These are phyloP conservation scores for Oegoconia quadripuncta DNA, from an alignment of 2,888 invertebrate genomes.

Conservation along the genomic window DNA sequence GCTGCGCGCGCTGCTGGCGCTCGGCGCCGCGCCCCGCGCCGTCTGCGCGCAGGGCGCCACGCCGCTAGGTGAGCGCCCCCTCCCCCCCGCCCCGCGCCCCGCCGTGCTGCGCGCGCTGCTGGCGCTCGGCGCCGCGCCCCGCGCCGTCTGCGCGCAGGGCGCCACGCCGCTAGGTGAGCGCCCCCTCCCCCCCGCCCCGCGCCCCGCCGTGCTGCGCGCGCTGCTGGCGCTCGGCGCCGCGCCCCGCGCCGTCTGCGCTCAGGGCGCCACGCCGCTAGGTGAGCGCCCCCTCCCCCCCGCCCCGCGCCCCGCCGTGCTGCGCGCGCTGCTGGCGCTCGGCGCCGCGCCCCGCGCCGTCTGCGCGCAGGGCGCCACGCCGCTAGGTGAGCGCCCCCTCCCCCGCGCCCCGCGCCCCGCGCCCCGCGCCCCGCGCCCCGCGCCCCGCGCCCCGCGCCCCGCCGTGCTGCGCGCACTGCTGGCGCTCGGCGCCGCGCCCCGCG, in stretches of 20 bases:
- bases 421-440: conserved; percentile 87
- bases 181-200: conserved; percentile 76
- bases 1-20: conserved; percentile 90
- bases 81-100: conserved; percentile 44
- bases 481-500: conserved; percentile 78
- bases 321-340: conserved; percentile 90
- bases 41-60: no score
- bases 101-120: conserved; percentile 89
- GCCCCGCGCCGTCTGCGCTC: conserved; percentile 85
- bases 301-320: conserved; percentile 87
- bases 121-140: conserved; percentile 76
- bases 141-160: conserved; percentile 90
- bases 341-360: conserved; percentile 47
- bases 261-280: conserved; percentile 80
- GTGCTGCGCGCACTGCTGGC: conserved; percentile 82
- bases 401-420: conserved; percentile 57
- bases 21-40: conserved; percentile 18
- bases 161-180: conserved; percentile 92
- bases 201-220: conserved; percentile 88
- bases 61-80: conserved; percentile 88
- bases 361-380: conserved; percentile 96
- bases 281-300: conserved; percentile 81
- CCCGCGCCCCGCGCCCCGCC: no score
- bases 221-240: conserved; percentile 89
- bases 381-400: conserved; percentile 89